A percentile compares a stretch with the other conserved stretches of the same genome.
Conservation (phyloP, 2,113 vertebrate species). For the Cnemophilus loriae region DNA sequence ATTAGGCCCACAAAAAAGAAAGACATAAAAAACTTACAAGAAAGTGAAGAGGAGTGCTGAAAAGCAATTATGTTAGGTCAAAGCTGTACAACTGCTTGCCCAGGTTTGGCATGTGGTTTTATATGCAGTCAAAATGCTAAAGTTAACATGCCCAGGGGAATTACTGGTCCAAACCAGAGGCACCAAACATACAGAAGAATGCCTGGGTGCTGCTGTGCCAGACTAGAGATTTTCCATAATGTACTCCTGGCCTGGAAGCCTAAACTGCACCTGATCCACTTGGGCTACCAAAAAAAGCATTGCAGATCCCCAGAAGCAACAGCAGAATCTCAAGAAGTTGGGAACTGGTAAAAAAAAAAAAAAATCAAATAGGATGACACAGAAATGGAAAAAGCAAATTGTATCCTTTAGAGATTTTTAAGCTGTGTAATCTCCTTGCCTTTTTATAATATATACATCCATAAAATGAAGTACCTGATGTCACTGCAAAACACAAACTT, state of each 20-base stretch:
- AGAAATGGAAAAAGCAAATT: not conserved
- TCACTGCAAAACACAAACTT: not conserved
- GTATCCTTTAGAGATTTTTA: not conserved
- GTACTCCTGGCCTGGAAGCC: not conserved
- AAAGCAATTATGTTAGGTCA: not conserved
- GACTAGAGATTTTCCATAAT: not conserved
- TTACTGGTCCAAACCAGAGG: not conserved
- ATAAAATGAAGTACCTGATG: not conserved
- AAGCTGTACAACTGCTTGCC: not conserved
- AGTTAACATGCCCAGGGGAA: not conserved
- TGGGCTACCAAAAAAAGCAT: not conserved
- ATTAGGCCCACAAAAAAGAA: not conserved
- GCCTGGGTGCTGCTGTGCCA: not conserved
- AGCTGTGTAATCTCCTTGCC: not conserved
- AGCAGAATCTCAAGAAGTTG: not conserved
- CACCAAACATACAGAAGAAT: not conserved
- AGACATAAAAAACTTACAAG: not conserved
- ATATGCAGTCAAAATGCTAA: not conserved
- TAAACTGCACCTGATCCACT: not conserved
- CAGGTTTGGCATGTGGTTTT: not conserved
- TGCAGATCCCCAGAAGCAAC: not conserved
- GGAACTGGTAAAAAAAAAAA: not conserved
- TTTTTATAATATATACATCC: not conserved
- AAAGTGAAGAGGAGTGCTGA: not conserved
- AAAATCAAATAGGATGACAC: not conserved